A percentile compares a stretch with the other conserved stretches of the same genome.
Evolutionary conservation across 2,797 vertebrate genomes (phyloP).

Genomic region (Spinibarbus caldwelli): DNA sequence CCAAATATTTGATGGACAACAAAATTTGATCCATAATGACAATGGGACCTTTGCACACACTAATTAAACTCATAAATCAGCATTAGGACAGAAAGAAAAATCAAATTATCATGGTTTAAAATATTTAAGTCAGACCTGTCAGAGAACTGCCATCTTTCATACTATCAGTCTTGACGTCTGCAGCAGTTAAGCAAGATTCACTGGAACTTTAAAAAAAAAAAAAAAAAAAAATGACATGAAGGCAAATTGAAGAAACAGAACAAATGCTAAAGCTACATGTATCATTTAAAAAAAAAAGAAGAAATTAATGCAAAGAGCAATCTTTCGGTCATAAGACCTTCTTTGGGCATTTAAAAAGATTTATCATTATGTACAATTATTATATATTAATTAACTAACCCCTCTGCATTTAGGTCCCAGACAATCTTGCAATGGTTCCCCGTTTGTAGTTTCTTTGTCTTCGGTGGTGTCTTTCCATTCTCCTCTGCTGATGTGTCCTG

Average conservation of each 20-base stretch:
- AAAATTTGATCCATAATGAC: not conserved
- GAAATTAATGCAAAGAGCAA: not conserved
- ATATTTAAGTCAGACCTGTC: constrained; percentile 17
- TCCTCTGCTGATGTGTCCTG: not conserved
- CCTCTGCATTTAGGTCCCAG: constrained; percentile 35
- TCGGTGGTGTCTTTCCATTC: not conserved
- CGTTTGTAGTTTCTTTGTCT: not conserved
- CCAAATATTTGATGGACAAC: not conserved
- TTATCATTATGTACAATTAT: not conserved
- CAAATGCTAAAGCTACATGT: not conserved
- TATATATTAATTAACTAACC: constrained; percentile 44
- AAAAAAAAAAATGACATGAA: not conserved
- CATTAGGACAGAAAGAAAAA: not conserved
- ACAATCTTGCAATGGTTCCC: constrained; percentile 40
- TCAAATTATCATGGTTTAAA: not conserved
- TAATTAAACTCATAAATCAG: not conserved
- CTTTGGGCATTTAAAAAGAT: not conserved
- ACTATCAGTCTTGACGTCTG: not conserved
- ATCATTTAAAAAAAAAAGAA: not conserved
- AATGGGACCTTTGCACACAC: not conserved
- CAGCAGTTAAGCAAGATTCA: not conserved
- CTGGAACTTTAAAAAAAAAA: not conserved
- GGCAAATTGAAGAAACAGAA: constrained; percentile 2
- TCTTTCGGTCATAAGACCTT: not conserved
- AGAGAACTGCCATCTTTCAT: not conserved